Conservation (phyloP, 2,797 vertebrate species). For the Sphenodon punctatus region DNA sequence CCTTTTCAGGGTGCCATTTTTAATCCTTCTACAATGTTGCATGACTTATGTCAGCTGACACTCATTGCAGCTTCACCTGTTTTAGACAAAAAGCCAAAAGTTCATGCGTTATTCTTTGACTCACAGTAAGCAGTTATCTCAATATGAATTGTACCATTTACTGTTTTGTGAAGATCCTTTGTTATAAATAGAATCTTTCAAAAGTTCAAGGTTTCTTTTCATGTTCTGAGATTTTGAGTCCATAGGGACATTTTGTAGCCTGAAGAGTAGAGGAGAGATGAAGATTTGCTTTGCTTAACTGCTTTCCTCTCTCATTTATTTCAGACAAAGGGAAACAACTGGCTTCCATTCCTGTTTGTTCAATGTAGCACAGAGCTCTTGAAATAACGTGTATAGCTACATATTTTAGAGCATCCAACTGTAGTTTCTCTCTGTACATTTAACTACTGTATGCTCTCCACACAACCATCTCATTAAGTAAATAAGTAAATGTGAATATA, state of each 20-base stretch:
- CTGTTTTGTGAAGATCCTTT: not conserved
- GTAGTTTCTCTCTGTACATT: not conserved
- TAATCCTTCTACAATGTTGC: not conserved
- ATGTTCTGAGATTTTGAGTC: not conserved
- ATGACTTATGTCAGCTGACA: not conserved
- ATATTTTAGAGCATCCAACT: not conserved
- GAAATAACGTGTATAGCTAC: conserved; percentile 1
- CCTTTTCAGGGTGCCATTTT: not conserved
- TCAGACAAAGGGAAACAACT: conserved; percentile 8
- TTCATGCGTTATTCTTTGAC: not conserved
- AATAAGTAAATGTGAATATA: no score
- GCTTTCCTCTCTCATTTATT: conserved; percentile 13
- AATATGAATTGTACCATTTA: not conserved
- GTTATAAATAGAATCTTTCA: not conserved
- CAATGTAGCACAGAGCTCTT: not conserved
- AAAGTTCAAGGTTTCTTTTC: conserved; percentile 18
- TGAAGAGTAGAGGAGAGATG: not conserved
- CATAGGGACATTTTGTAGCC: not conserved
- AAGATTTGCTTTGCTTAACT: conserved; percentile 22
- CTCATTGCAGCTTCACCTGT: rapidly evolving
- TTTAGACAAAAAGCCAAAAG: not conserved
- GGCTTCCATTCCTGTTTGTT: not conserved
- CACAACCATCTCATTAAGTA: not conserved
- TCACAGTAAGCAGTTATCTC: not conserved
- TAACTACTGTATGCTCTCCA: not conserved